phyloP scores from a whole-genome alignment of 2,113 vertebrate genomes.

The Triplophysa siluroides region DNA sequence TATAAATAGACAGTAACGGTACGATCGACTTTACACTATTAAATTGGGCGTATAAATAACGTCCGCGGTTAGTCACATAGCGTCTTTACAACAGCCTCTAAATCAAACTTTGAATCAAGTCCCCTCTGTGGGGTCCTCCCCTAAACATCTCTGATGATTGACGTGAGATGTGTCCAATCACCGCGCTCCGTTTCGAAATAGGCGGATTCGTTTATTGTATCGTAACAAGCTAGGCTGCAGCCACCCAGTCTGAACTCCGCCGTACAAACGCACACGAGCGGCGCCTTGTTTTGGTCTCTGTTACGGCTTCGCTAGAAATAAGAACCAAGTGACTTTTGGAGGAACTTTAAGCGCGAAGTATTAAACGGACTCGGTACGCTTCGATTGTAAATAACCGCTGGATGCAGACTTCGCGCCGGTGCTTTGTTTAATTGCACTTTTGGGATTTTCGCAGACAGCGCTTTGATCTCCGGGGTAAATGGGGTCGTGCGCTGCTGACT shows the following conservation, averaged over 20 bases:
- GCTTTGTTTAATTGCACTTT: constrained; percentile 43
- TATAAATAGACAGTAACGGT: constrained; percentile 6
- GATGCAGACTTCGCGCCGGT: constrained; percentile 20
- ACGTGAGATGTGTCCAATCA: constrained; percentile 43
- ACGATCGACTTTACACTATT: background rate
- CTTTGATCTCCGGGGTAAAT: constrained; percentile 50
- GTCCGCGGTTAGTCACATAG: background rate
- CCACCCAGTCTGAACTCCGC: constrained; percentile 50
- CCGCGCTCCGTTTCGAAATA: background rate
- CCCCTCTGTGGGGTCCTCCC: background rate
- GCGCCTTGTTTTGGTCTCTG: constrained; percentile 67
- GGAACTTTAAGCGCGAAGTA: constrained; percentile 5
- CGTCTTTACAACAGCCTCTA: constrained; percentile 7
- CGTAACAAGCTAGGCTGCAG: constrained; percentile 59
- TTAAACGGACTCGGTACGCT: constrained; percentile 8
- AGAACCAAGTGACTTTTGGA: background rate
- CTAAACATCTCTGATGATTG: constrained; percentile 29
- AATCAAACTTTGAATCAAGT: constrained; percentile 22
- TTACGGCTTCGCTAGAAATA: constrained; percentile 47
- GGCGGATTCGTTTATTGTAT: constrained; percentile 43
- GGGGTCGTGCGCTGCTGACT: constrained; percentile 50
- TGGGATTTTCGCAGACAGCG: constrained; percentile 40
- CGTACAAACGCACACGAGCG: constrained; percentile 63
- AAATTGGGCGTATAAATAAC: constrained; percentile 24
- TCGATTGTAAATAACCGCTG: background rate